phyloP scores from a whole-genome alignment of 2,113 vertebrate species.

The Lophotis ruficrista region DNA sequence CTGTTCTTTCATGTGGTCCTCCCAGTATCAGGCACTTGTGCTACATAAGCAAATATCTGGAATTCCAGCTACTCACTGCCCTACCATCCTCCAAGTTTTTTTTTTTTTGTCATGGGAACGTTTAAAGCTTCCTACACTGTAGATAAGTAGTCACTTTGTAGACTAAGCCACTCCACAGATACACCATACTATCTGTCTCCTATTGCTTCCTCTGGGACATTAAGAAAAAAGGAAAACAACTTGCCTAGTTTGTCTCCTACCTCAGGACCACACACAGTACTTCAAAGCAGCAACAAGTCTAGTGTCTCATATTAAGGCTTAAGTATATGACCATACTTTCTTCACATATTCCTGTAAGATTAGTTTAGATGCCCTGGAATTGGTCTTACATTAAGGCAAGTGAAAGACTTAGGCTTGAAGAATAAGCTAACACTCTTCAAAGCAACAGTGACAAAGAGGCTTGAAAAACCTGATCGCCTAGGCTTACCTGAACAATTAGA shows the following conservation, averaged over 20 bases:
- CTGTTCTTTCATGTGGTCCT: background rate
- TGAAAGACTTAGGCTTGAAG: background rate
- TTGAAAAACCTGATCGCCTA: background rate
- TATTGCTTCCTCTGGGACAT: background rate
- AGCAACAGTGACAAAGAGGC: background rate
- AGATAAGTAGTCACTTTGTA: background rate
- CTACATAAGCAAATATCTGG: background rate
- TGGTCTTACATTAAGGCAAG: background rate
- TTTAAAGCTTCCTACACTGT: background rate
- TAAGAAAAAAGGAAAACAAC: background rate
- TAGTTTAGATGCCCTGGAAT: background rate
- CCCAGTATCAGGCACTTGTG: background rate
- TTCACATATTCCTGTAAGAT: background rate
- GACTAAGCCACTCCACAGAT: background rate
- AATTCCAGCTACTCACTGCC: background rate
- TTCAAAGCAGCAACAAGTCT: background rate
- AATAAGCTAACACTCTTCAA: background rate
- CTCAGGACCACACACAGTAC: background rate
- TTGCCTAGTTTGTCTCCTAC: background rate
- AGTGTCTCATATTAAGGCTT: background rate
- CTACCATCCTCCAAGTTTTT: too few species aligned
- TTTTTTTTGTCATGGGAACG: background rate
- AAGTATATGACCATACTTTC: background rate
- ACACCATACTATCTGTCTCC: fast-evolving
- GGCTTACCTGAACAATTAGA: background rate